Conservation (phyloP, 2,888 invertebrate genomes). For the Eulithis testata region DNA sequence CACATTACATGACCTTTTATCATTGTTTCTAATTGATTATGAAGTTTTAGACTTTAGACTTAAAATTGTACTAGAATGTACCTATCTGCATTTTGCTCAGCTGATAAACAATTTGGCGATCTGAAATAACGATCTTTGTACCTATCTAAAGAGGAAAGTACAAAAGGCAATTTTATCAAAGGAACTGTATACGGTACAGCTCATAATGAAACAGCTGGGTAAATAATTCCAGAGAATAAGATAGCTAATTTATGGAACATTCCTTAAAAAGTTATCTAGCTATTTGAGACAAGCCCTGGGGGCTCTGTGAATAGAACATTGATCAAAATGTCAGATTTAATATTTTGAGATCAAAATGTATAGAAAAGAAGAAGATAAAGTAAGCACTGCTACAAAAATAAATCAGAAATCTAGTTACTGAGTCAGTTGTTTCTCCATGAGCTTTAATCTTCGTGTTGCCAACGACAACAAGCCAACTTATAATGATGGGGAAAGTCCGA, state of each 20-base stretch:
- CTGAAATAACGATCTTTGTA: slow-evolving; percentile 33
- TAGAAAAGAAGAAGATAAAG: too few species aligned
- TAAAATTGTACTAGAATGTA: too few species aligned
- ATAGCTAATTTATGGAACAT: too few species aligned
- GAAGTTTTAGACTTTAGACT: too few species aligned
- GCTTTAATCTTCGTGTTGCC: slow-evolving; percentile 39
- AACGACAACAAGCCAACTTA: slow-evolving; percentile 50
- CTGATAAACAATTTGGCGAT: not conserved
- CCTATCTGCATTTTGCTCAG: not conserved
- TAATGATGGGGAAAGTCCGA: slow-evolving; percentile 50
- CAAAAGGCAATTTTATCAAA: slow-evolving; percentile 44
- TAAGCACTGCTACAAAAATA: too few species aligned
- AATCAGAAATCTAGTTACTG: not conserved
- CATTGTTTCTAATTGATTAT: too few species aligned
- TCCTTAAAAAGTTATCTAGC: too few species aligned
- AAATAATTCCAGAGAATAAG: not conserved
- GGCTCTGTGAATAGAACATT: too few species aligned
- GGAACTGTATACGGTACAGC: slow-evolving; percentile 17
- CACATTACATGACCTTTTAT: not conserved
- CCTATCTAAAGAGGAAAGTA: slow-evolving; percentile 26
- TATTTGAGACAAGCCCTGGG: too few species aligned
- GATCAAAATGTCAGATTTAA: too few species aligned
- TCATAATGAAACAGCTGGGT: slow-evolving; percentile 5
- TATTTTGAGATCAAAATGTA: too few species aligned
- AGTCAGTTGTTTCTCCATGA: slow-evolving; percentile 2